Evolutionary conservation across 2,888 invertebrate species (phyloP), one percentile per base, ranked within the genome.

Genomic region (Plusia festucae): DNA sequence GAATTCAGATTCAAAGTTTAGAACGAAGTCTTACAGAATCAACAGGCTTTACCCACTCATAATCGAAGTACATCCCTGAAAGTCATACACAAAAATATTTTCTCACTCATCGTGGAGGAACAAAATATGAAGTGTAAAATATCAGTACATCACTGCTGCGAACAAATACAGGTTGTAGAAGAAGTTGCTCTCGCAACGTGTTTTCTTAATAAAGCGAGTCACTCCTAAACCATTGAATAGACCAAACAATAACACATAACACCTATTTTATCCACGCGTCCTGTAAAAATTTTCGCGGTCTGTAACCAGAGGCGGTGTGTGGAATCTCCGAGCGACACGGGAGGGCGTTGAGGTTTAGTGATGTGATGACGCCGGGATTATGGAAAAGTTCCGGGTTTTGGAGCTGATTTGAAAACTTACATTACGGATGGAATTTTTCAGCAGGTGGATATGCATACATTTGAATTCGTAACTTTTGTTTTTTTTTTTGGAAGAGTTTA

Each of bases 261-360:
- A 73, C 65, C 72, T 74, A 69, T 68, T 80, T 70, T 24, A 53
- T 68, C 55, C 76, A 69, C 65, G 65, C 60, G 27, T 69, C 59
- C 55, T 71, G 68, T 76, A 75, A 79, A 79, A 80, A 78, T 79
- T 79, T 79, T 65, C 73, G 49, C 76, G 64, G 74, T 30, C 67
- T 54, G 60, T 67, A 65, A 68, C 78, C 74, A 68, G 71, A 72
- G 81, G 70, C 82, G 71, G 60, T 70, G 70, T 70, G 72, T 65
- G 70, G 80, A 70, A 78, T 79, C 77, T 74, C 60, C 60, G 73
- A 71, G 55, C 70, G 74, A 78, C 78, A 73, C 71, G 77, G 79
- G 71, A 73, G 79, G 79, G 70, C 76, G 73, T 61, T 61, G n/a
- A 58, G 71, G 1, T 8, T 56, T 73, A 72, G 76, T 65, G 79